Percentiles rank a stretch among this genome's conserved stretches.
Evolutionary conservation across 2,797 vertebrate species (phyloP).

Genomic region (Gymnodraco acuticeps): DNA sequence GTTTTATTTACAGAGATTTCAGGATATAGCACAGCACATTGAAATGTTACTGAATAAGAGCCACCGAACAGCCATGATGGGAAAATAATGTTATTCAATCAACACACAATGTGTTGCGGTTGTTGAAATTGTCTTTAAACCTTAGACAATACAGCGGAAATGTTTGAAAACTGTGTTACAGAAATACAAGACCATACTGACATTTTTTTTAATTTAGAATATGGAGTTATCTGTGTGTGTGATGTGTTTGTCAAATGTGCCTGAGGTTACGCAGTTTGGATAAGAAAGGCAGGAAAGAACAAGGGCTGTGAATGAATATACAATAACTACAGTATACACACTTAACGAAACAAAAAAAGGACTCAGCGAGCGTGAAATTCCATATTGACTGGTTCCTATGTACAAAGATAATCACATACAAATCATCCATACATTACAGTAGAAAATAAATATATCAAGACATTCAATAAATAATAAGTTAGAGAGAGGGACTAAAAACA

Average conservation of each 20-base stretch:
- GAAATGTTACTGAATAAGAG: slow-evolving; percentile 59
- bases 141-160: slow-evolving; percentile 15
- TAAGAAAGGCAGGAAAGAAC: slow-evolving; percentile 19
- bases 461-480: slow-evolving; percentile 68
- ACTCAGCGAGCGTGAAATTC: slow-evolving; percentile 76
- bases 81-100: slow-evolving; percentile 21
- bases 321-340: slow-evolving; percentile 49
- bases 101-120: slow-evolving; percentile 13
- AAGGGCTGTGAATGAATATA: slow-evolving; percentile 15
- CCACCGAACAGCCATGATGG: slow-evolving; percentile 60
- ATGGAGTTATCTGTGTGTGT: slow-evolving; percentile 18
- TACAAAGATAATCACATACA: slow-evolving; percentile 90
- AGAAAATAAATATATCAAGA: slow-evolving; percentile 71
- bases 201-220: slow-evolving; percentile 7
- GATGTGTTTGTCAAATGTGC: slow-evolving; percentile 22
- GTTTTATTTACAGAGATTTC: slow-evolving; percentile 75
- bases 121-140: slow-evolving; percentile 6
- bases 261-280: slow-evolving; percentile 33
- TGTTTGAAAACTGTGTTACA: slow-evolving; percentile 35
- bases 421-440: slow-evolving; percentile 87
- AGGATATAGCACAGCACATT: slow-evolving; percentile 65
- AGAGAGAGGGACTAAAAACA: slow-evolving; percentile 69
- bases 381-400: slow-evolving; percentile 91
- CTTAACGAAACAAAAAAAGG: not conserved
- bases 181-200: slow-evolving; percentile 40